Evolutionary conservation across 2,113 vertebrate genomes (phyloP).

Genomic region (Nesoenas mayeri): DNA sequence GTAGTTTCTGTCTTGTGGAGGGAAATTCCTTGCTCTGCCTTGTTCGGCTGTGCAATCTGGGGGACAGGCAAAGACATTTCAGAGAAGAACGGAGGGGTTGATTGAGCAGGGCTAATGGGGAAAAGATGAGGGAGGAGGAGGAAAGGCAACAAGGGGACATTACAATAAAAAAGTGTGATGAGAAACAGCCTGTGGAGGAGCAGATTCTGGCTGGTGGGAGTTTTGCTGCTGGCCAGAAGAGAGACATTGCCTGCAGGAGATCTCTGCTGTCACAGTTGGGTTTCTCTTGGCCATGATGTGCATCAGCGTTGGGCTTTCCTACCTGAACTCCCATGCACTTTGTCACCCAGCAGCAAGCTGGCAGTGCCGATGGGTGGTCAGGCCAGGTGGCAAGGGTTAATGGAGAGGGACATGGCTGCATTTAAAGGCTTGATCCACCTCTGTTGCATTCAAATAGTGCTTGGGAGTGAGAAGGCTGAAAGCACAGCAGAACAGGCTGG

Average conservation of each 20-base stretch:
- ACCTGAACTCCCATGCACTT: background rate
- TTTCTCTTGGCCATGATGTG: background rate
- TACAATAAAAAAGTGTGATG: background rate
- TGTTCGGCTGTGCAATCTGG: background rate
- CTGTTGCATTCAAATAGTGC: background rate
- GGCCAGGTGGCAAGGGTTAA: background rate
- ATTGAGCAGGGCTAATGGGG: background rate
- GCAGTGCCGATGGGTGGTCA: fast-evolving
- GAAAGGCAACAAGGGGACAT: background rate
- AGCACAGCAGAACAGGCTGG: background rate
- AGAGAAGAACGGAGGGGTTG: background rate
- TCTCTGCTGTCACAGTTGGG: fast-evolving
- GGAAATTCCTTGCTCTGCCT: background rate
- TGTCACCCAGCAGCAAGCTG: background rate
- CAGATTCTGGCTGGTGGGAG: background rate
- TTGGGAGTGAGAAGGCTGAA: background rate
- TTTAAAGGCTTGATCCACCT: background rate
- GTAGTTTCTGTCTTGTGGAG: background rate
- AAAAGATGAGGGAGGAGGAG: background rate
- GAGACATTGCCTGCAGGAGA: background rate
- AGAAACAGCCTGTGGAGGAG: background rate
- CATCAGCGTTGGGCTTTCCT: background rate
- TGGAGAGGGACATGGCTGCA: background rate
- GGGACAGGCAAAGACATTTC: background rate
- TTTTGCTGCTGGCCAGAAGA: background rate